Percentiles rank a stretch among this genome's conserved stretches.
Evolutionary conservation across 2,888 invertebrate genomes (phyloP).

Genomic region (Helobdella robusta): DNA sequence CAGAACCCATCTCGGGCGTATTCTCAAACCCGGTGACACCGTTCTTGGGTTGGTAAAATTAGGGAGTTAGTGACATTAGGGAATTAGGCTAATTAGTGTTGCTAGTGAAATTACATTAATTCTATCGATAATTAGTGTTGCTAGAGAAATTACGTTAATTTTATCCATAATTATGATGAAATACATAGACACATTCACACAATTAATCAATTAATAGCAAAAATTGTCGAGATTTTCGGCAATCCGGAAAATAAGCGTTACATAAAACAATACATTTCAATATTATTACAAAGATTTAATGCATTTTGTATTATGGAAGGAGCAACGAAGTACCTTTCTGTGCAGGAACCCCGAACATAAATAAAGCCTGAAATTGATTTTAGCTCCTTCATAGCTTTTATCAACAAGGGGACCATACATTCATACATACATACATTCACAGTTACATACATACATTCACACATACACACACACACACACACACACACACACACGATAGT

Average conservation of each 20-base stretch:
- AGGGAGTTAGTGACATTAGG: neutral
- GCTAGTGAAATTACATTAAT: neutral
- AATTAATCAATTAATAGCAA: neutral
- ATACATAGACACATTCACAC: neutral
- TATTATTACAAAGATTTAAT: no score
- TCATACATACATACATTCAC: no score
- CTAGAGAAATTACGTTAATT: neutral
- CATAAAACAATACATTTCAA: no score
- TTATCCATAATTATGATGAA: neutral
- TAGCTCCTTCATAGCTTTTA: no score
- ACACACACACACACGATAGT: no score
- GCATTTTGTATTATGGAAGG: no score
- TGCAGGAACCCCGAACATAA: neutral
- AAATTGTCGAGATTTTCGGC: no score
- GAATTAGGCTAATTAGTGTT: neutral
- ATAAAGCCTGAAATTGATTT: neutral
- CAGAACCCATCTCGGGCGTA: conserved; percentile 83
- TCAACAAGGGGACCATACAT: no score
- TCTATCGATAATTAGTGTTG: neutral
- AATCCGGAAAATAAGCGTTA: no score
- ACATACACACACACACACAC: no score
- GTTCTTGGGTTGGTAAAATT: conserved; percentile 65
- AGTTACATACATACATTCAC: no score
- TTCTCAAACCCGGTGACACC: conserved; percentile 82
- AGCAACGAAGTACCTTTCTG: no score